These are phyloP conservation scores for Caenorhabditis latens DNA, from an alignment of 1,140 invertebrate genomes.

Conservation along the genomic window DNA sequence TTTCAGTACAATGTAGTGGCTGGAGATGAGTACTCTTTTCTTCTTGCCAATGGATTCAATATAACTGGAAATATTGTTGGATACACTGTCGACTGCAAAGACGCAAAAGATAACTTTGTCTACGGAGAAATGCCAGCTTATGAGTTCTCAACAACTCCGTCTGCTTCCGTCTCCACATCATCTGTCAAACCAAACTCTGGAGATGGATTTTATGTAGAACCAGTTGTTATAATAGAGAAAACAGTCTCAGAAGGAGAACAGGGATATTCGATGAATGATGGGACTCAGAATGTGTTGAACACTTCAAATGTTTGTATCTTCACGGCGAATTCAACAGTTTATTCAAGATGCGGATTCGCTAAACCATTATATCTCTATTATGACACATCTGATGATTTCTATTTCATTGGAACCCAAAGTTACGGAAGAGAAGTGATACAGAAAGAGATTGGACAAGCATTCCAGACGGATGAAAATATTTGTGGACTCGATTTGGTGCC, in stretches of 20 bases:
- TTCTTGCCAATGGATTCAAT: neutral
- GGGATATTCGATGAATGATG: too few species aligned
- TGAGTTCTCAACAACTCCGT: neutral
- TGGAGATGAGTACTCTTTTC: neutral
- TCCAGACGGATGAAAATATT: neutral
- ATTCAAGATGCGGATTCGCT: neutral
- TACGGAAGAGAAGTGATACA: neutral
- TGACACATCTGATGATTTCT: neutral
- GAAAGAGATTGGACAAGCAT: neutral
- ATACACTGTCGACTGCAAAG: constrained; percentile 11
- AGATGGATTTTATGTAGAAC: too few species aligned
- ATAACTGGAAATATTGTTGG: neutral
- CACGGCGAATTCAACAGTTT: neutral
- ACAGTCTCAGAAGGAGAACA: too few species aligned
- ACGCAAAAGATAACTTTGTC: neutral
- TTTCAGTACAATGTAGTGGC: neutral
- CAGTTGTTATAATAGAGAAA: too few species aligned
- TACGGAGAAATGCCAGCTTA: neutral
- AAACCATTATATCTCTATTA: neutral
- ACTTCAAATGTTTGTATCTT: constrained; percentile 1
- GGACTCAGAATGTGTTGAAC: neutral
- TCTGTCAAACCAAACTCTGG: too few species aligned
- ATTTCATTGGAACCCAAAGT: neutral
- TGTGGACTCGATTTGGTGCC: constrained; percentile 11
- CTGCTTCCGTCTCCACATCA: too few species aligned